phyloP scores from a whole-genome alignment of 37 sponge, comb jelly and placozoan species.

The Chondrilla cf. caribensis region DNA sequence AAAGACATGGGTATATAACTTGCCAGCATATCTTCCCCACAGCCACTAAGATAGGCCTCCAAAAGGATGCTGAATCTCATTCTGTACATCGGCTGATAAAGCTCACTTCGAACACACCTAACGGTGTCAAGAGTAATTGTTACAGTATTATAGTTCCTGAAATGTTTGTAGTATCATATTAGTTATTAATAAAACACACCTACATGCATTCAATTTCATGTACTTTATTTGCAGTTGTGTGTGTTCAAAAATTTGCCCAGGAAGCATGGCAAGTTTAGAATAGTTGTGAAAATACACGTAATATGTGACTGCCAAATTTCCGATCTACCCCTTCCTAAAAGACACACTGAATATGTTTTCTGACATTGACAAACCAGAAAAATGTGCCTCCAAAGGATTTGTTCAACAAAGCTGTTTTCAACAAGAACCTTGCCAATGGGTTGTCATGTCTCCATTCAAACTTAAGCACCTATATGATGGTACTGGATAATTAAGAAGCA shows the following conservation, averaged over 20 bases:
- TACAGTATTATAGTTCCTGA: no score
- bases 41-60: conserved; percentile 78
- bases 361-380: conserved; percentile 89
- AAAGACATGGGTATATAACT: no score
- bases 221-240: neutral
- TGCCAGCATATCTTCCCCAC: conserved; percentile 76
- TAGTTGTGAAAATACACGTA: no score
- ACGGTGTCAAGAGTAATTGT: neutral
- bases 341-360: no score
- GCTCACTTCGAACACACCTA: conserved; percentile 65
- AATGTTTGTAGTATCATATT: neutral
- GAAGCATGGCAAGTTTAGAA: no score
- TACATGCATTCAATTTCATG: neutral
- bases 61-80: conserved; percentile 51
- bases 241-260: no score
- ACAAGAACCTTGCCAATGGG: conserved; percentile 67
- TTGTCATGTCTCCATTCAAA: conserved; percentile 83
- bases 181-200: neutral
- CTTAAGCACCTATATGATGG: conserved; percentile 79
- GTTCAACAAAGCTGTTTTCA: conserved; percentile 67
- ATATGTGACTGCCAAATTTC: no score
- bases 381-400: conserved; percentile 80
- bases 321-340: no score
- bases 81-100: conserved; percentile 47
- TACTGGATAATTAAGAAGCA: no score